phyloP scores from a whole-genome alignment of 2,888 invertebrate species.

The Cheilosia pagana region DNA sequence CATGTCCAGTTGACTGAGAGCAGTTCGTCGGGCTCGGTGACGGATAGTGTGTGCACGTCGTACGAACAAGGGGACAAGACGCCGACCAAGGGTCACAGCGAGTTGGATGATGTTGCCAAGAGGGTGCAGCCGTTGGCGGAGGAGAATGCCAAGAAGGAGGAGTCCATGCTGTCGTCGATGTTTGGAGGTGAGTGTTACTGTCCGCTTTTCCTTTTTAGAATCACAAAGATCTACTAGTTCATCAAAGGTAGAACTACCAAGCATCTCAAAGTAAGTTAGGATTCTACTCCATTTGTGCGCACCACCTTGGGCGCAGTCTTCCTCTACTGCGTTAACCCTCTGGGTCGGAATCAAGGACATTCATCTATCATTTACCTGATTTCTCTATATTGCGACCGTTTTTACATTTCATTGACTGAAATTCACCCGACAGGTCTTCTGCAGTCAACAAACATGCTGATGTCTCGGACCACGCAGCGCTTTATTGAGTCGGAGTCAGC shows the following conservation, averaged over 20 bases:
- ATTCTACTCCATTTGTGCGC: too few relatives aligned
- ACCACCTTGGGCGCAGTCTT: too few relatives aligned
- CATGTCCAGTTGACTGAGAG: conserved; percentile 85
- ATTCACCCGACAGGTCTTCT: conserved; percentile 82
- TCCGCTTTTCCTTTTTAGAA: too few relatives aligned
- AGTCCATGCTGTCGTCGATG: conserved; percentile 80
- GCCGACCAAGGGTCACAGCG: conserved; percentile 12
- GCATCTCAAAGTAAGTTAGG: too few relatives aligned
- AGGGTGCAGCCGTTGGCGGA: conserved; percentile 28
- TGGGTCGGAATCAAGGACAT: not conserved
- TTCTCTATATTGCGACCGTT: not conserved
- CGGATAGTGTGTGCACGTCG: conserved; percentile 86
- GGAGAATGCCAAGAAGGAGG: conserved; percentile 77
- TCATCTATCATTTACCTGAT: not conserved
- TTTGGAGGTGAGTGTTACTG: conserved; percentile 83
- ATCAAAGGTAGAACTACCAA: too few relatives aligned
- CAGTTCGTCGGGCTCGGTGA: conserved; percentile 86
- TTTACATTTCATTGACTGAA: conserved; percentile 2
- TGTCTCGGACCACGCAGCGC: conserved; percentile 81
- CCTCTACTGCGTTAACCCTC: too few relatives aligned
- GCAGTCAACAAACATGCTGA: conserved; percentile 84
- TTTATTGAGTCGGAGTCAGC: conserved; percentile 78
- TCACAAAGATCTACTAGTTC: too few relatives aligned
- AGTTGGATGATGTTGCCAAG: conserved; percentile 31
- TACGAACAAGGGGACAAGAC: conserved; percentile 83